Base-by-base conservation (phyloP, 2,113 vertebrate genomes). In the Indicator maculatus region DNA sequence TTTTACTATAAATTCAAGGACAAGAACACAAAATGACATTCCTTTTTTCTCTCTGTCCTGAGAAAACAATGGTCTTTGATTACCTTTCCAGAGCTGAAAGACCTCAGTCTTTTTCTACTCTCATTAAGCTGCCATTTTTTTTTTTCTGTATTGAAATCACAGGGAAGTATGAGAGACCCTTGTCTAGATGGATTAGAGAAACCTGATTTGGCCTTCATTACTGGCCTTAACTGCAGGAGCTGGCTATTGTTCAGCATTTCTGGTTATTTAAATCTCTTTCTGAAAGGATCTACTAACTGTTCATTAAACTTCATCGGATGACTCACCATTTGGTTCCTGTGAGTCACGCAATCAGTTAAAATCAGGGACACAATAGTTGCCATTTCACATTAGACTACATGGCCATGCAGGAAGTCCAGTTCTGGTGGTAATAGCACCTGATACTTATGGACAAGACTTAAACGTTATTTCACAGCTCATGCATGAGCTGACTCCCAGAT, bases 201-300 rank as follows among this genome's bases (percentile, higher is more conserved):
- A 93, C 67, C 41, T 89, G 83, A 93, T 83, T 86, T 95, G 89
- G 73, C 74, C 78, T 93, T 95, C 83, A 73, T 92, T 92, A 84
- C 64, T 87, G 84, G 64, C 47, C 67, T 91, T 87, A 89, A 82
- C 71, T 85, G 78, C 84, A 94, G 89, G 72, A 88, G 61, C 64
- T 81, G 86, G 67, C 70, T 61, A 89, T 90, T 95, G 84, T 94
- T 89, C 69, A 85, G 88, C 64, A 58, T 71, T 91, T 85, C 55
- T 93, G 82, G 75, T 45, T 85, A 86, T 89, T 89, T 91, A 67
- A 80, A 93, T 91, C 79, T 83, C 83, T 72, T 69, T 24, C 67
- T 89, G 76, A 95, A 90, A 87, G 78, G 87, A 60, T 65, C 53
- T 33, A 31, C 86, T 83, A 38, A 94, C 65, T 47, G 72, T 89